Evolutionary conservation across 2,113 vertebrate species (phyloP).

Genomic region (Puffinus mauretanicus): DNA sequence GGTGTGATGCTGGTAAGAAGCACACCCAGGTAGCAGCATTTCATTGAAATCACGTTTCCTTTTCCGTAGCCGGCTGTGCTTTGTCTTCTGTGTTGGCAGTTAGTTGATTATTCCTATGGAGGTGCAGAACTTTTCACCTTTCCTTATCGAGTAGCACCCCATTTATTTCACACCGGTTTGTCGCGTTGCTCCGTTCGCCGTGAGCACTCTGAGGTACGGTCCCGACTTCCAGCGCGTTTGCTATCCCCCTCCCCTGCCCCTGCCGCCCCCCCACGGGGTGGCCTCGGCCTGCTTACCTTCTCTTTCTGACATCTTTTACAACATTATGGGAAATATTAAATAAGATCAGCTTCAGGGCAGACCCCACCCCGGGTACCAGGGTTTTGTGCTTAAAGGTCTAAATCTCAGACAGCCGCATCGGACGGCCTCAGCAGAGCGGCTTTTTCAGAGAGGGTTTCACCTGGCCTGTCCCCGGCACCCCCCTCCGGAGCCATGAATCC

Average conservation of each 20-base stretch:
- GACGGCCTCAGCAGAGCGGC: accelerated
- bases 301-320: neutral
- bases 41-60: neutral
- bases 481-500: neutral
- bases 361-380: accelerated
- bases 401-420: neutral
- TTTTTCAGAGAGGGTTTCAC: neutral
- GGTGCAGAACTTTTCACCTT: neutral
- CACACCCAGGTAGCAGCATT: neutral
- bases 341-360: neutral
- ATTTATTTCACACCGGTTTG: neutral
- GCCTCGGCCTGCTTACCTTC: neutral
- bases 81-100: neutral
- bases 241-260: neutral
- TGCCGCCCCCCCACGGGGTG: accelerated
- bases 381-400: neutral
- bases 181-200: neutral
- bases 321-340: neutral
- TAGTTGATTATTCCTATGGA: neutral
- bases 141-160: neutral
- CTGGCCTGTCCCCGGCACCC: accelerated
- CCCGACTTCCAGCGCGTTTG: neutral
- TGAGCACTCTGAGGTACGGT: neutral
- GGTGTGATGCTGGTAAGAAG: neutral
- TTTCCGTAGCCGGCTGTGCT: neutral